Percentiles rank a stretch among this genome's conserved stretches.
phyloP scores from a whole-genome alignment of 2,797 vertebrate genomes.

The Betta splendens region DNA sequence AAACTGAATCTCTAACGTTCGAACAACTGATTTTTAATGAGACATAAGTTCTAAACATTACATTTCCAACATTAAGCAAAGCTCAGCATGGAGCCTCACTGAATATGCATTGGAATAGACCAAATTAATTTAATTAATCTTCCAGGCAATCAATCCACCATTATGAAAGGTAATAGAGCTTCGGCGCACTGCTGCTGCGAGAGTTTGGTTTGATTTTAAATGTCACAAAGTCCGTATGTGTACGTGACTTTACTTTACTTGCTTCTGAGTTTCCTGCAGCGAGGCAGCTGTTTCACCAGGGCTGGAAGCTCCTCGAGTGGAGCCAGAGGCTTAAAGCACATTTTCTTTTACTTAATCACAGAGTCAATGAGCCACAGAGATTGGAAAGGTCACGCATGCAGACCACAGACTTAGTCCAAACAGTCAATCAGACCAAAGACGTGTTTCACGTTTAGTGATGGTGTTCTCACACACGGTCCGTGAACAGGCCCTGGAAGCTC shows the following conservation, averaged over 20 bases:
- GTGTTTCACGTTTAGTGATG: neutral
- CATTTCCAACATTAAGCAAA: neutral
- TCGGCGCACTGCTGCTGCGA: slow-evolving; percentile 1
- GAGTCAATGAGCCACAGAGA: slow-evolving; percentile 10
- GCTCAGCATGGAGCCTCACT: neutral
- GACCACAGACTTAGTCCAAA: neutral
- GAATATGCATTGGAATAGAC: slow-evolving; percentile 5
- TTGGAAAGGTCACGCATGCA: slow-evolving; percentile 10
- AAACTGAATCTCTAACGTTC: neutral
- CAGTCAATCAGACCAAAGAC: neutral
- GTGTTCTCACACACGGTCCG: neutral
- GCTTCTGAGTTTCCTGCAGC: slow-evolving; percentile 15
- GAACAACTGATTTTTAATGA: neutral
- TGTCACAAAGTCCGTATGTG: slow-evolving; percentile 47
- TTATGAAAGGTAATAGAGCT: slow-evolving; percentile 24
- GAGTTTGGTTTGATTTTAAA: slow-evolving; percentile 58
- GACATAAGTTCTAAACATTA: neutral
- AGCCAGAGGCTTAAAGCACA: neutral
- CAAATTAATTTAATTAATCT: slow-evolving; percentile 6
- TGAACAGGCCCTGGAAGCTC: neutral
- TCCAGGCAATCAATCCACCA: slow-evolving; percentile 13
- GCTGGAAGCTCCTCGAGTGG: slow-evolving; percentile 12
- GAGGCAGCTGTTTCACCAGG: slow-evolving; percentile 13
- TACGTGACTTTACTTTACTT: slow-evolving; percentile 25
- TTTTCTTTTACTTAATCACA: slow-evolving; percentile 17